phyloP scores from a whole-genome alignment of 2,113 vertebrate genomes.

The Hippocampus guttulatus region DNA sequence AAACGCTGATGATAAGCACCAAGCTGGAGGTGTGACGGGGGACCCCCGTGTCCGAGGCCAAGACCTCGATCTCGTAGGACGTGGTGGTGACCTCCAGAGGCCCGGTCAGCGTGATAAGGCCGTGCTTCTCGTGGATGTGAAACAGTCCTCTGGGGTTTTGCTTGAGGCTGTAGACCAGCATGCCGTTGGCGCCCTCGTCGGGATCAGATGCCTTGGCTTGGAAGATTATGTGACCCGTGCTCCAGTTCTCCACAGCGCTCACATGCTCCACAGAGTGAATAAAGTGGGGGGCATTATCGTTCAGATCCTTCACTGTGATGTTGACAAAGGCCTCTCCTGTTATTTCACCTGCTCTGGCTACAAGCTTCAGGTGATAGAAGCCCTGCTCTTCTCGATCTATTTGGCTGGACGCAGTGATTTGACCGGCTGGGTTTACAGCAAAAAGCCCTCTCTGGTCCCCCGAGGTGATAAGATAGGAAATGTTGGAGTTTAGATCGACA shows the following conservation, averaged over 20 bases:
- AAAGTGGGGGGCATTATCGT: slow-evolving; percentile 92
- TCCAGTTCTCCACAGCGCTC: slow-evolving; percentile 94
- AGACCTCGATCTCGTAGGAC: slow-evolving; percentile 88
- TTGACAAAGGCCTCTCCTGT: slow-evolving; percentile 88
- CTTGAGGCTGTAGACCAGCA: slow-evolving; percentile 86
- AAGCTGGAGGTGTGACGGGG: slow-evolving; percentile 83
- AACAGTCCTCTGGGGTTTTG: slow-evolving; percentile 89
- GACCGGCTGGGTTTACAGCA: slow-evolving; percentile 76
- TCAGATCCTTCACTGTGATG: slow-evolving; percentile 92
- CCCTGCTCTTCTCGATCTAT: slow-evolving; percentile 92
- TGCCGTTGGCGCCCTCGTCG: slow-evolving; percentile 86
- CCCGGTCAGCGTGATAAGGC: slow-evolving; percentile 81
- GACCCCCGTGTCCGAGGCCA: slow-evolving; percentile 86
- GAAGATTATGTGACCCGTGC: slow-evolving; percentile 87
- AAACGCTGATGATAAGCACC: slow-evolving; percentile 86
- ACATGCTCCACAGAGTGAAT: slow-evolving; percentile 84
- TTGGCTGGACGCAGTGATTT: slow-evolving; percentile 81
- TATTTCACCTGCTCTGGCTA: slow-evolving; percentile 86
- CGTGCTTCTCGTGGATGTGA: slow-evolving; percentile 80
- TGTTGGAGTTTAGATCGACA: slow-evolving; percentile 89
- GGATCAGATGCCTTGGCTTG: slow-evolving; percentile 89
- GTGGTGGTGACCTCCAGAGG: slow-evolving; percentile 83
- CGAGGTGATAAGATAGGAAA: slow-evolving; percentile 89
- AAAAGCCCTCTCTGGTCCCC: slow-evolving; percentile 91
- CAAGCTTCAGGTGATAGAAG: slow-evolving; percentile 89